phyloP scores from a whole-genome alignment of 2,797 vertebrate genomes.

The Melanogrammus aeglefinus region DNA sequence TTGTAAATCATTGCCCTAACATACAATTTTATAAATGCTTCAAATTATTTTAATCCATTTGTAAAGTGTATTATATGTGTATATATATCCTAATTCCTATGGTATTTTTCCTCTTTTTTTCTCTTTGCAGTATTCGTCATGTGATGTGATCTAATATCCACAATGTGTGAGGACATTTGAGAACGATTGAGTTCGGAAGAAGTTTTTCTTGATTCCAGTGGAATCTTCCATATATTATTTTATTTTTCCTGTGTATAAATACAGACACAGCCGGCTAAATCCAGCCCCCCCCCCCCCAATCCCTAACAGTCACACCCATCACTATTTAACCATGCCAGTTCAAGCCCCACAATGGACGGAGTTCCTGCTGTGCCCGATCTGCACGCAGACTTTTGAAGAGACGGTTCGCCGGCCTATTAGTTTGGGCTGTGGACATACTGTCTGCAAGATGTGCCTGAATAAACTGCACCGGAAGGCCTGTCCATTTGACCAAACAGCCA shows the following conservation, averaged over 20 bases:
- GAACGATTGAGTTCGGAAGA: slow-evolving; percentile 77
- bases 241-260: slow-evolving; percentile 67
- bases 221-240: slow-evolving; percentile 83
- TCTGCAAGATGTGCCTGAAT: slow-evolving; percentile 99
- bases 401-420: slow-evolving; percentile 97
- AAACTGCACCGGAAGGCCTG: slow-evolving; percentile 99
- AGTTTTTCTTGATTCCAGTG: slow-evolving; percentile 95
- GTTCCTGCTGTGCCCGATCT: slow-evolving; percentile 99
- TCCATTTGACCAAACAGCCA: slow-evolving; percentile 99
- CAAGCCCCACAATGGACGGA: slow-evolving; percentile 99
- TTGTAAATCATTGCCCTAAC: background rate
- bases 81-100: slow-evolving; percentile 11
- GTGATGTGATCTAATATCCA: slow-evolving; percentile 77
- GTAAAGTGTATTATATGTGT: background rate
- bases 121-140: slow-evolving; percentile 73
- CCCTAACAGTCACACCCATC: slow-evolving; percentile 47
- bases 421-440: slow-evolving; percentile 96
- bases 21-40: background rate
- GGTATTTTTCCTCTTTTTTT: slow-evolving; percentile 32
- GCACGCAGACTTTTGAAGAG: slow-evolving; percentile 98
- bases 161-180: slow-evolving; percentile 79
- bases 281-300: slow-evolving; percentile 4
- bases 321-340: slow-evolving; percentile 94
- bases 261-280: slow-evolving; percentile 51
- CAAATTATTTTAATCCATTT: background rate